Base-by-base conservation (phyloP, 64 coral and sea anemone species). In the Actinia tenebrosa region DNA sequence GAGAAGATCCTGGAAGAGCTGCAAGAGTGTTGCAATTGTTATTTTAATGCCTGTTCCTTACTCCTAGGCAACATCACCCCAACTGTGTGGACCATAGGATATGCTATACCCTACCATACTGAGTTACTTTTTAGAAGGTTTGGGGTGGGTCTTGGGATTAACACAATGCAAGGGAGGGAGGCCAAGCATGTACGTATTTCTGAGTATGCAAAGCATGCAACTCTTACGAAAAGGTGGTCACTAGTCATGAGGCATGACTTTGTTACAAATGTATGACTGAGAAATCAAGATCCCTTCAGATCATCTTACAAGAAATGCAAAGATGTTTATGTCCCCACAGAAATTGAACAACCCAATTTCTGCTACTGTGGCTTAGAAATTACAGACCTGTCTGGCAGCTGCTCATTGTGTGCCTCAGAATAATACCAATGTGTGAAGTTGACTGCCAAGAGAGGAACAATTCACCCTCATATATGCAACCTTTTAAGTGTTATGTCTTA, bases 21-120 rank as follows among this genome's bases (percentile, higher is more conserved):
- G 89, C 26, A 78, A 89, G 50, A 26, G 45, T 63, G 6, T 11
- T 55, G 53, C 11, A 55, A 11, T 8, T 8, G 11, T 8, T 89
- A 87, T 43, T 95, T 95, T 54, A 95, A 91, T 91, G 84, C 87
- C 22, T 62, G 50, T 64, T 78, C 83, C 10, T 62, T 95, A 10
- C 50, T 91, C 5, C 71, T 86, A 19, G 69, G 86, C 14, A 50
- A 23, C 18, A 89, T 95, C n/a, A 84, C 86, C 79, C 93, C 89
- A 79, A 91, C 93, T 58, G 83, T 89, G 77, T 91, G 89, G 93
- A 95, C 93, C 16, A 91, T 91, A 37, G 83, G 93, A 15, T 91
- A 89, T 88, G 89, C 89, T 43, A 63, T 93, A 37, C 91, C 87
- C 3, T 89, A 89, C 66, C 91, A 89, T 60, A 52, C 59, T 8